Evolutionary conservation across 2,113 vertebrate genomes (phyloP).

Genomic region (Neolamprologus sp.): DNA sequence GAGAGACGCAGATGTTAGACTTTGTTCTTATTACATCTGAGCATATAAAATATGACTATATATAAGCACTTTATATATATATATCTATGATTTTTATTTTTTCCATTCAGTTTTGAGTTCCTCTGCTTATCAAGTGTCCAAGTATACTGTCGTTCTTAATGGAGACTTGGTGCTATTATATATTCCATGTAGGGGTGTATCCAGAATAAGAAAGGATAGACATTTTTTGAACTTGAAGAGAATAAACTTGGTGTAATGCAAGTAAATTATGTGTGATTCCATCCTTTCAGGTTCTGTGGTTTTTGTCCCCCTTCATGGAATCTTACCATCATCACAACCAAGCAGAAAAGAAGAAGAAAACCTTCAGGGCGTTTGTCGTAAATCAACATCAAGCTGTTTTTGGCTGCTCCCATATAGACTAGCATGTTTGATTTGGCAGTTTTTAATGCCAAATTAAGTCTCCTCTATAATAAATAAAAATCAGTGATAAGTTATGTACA

Average conservation of each 20-base stretch:
- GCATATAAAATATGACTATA: background rate
- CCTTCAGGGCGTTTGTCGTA: background rate
- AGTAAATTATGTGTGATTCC: background rate
- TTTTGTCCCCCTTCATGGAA: conserved; percentile 8
- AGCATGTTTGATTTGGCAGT: background rate
- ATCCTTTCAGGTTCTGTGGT: background rate
- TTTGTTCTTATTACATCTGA: background rate
- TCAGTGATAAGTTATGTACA: background rate
- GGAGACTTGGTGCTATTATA: background rate
- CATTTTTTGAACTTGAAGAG: background rate
- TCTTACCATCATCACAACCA: conserved; percentile 11
- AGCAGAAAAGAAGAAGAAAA: background rate
- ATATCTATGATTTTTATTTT: background rate
- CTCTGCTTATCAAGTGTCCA: background rate
- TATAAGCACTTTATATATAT: background rate
- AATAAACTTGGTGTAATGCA: background rate
- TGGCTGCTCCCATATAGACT: background rate
- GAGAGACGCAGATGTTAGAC: background rate
- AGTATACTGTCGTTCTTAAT: background rate
- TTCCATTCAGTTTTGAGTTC: background rate
- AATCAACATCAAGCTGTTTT: background rate
- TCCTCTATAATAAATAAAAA: background rate
- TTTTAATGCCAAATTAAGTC: background rate
- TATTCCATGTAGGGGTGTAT: conserved; percentile 1
- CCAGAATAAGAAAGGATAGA: background rate